phyloP scores from a whole-genome alignment of 2,797 vertebrate species.

The Sebastes ruberrimus region DNA sequence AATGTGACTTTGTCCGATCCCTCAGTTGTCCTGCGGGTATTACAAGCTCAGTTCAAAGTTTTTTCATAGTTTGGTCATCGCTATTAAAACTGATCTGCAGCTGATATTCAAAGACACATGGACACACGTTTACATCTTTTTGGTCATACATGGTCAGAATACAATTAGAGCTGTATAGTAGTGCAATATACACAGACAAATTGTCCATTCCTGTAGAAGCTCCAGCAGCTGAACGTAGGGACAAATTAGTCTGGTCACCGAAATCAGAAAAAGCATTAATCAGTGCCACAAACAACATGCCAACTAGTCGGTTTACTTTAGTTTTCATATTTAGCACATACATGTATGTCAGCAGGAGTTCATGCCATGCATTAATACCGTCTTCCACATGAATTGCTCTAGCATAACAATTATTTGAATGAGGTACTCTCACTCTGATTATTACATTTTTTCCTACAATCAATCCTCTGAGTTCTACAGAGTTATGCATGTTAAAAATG shows the following conservation, averaged over 20 bases:
- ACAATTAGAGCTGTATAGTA: background rate
- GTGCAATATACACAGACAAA: constrained; percentile 12
- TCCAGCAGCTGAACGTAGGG: background rate
- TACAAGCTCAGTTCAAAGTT: background rate
- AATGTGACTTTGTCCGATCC: background rate
- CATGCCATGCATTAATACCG: background rate
- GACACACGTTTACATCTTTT: background rate
- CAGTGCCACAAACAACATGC: constrained; percentile 38
- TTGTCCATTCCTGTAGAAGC: background rate
- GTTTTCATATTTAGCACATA: background rate
- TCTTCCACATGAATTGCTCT: constrained; percentile 15
- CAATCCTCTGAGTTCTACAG: background rate
- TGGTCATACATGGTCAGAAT: background rate
- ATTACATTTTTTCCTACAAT: constrained; percentile 5
- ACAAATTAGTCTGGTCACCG: background rate
- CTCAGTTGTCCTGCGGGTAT: background rate
- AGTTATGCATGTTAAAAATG: constrained; percentile 53
- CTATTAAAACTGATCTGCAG: background rate
- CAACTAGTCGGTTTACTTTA: constrained; percentile 1
- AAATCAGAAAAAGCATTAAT: background rate
- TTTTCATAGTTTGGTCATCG: background rate
- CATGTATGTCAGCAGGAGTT: constrained; percentile 7
- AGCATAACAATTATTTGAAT: constrained; percentile 1
- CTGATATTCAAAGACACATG: background rate
- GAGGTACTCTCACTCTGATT: constrained; percentile 5